These are phyloP conservation scores for Microtus oregoni DNA, from an alignment of 2,113 vertebrate genomes.

Conservation along the genomic window DNA sequence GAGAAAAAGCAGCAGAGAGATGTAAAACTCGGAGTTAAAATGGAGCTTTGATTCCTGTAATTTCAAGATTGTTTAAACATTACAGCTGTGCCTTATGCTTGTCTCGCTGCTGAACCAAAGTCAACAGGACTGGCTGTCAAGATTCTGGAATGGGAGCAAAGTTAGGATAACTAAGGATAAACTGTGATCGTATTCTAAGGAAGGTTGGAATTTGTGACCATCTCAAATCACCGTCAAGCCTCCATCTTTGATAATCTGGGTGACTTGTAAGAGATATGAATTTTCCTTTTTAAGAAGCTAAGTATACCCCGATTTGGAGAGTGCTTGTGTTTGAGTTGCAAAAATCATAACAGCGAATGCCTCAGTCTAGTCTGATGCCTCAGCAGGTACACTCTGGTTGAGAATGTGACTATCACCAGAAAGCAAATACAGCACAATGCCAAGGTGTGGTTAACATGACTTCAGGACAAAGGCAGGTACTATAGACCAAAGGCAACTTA, in stretches of 20 bases:
- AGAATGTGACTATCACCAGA: neutral
- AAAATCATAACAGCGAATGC: fast-evolving
- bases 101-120: neutral
- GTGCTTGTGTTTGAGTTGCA: neutral
- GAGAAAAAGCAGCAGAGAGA: neutral
- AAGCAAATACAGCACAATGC: neutral
- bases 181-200: neutral
- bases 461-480: fast-evolving
- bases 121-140: neutral
- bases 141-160: neutral
- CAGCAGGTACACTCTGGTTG: neutral
- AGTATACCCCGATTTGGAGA: neutral
- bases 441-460: fast-evolving
- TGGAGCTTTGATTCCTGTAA: neutral
- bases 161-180: neutral
- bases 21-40: neutral
- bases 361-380: no score
- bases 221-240: neutral
- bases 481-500: neutral
- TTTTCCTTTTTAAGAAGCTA: neutral
- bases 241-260: neutral
- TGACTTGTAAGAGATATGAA: no score
- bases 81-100: neutral
- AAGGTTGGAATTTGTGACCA: neutral
- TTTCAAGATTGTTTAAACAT: neutral